Evolutionary conservation across 2,888 invertebrate species (phyloP).

Genomic region (Microchrysa polita): DNA sequence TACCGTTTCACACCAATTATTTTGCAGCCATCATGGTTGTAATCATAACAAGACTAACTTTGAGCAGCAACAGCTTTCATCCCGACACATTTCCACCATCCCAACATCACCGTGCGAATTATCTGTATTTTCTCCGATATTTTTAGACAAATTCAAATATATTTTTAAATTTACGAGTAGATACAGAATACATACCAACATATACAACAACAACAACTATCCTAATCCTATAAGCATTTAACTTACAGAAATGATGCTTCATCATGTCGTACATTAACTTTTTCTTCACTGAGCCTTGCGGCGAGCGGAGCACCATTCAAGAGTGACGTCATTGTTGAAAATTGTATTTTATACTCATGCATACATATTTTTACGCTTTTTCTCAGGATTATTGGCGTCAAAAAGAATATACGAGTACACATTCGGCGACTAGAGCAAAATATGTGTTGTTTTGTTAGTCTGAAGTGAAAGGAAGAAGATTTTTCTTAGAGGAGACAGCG

Average conservation of each 20-base stretch:
- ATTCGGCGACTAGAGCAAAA: too few relatives aligned
- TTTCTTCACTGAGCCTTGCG: too few relatives aligned
- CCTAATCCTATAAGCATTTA: neutral
- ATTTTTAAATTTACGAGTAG: conserved; percentile 1
- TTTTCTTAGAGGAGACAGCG: neutral
- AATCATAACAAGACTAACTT: too few relatives aligned
- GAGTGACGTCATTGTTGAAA: conserved; percentile 4
- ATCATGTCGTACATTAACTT: neutral
- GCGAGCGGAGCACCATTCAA: neutral
- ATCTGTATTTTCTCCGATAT: neutral
- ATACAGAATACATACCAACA: neutral
- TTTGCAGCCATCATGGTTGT: too few relatives aligned
- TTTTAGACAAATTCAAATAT: conserved; percentile 1
- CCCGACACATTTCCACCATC: too few relatives aligned
- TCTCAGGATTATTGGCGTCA: neutral
- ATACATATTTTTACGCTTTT: conserved; percentile 2
- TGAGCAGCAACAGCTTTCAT: too few relatives aligned
- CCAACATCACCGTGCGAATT: too few relatives aligned
- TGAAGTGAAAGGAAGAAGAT: too few relatives aligned
- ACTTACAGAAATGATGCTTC: neutral
- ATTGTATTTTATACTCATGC: neutral
- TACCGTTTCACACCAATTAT: too few relatives aligned
- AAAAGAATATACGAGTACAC: too few relatives aligned
- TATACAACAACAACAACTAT: too few relatives aligned
- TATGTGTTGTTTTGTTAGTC: too few relatives aligned